Conservation (phyloP, 1,140 invertebrate species). For the Berghia stephanieae region DNA sequence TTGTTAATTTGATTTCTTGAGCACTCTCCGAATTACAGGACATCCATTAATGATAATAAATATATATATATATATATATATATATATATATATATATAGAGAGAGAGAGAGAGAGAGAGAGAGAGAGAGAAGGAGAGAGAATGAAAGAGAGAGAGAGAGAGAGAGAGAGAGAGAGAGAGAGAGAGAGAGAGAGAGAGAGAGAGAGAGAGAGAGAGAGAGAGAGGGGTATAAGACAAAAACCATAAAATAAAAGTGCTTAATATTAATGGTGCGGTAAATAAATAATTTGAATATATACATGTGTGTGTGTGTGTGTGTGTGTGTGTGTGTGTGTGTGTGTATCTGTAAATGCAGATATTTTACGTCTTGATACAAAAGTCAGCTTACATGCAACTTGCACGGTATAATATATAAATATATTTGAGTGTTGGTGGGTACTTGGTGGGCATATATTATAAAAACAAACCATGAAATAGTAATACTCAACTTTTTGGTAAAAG, state of each 20-base stretch:
- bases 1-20: too few species aligned
- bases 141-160: too few species aligned
- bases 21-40: too few species aligned
- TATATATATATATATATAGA: too few species aligned
- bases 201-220: not conserved
- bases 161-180: too few species aligned
- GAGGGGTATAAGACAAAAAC: not conserved
- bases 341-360: not conserved
- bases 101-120: too few species aligned
- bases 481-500: not conserved
- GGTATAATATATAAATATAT: too few species aligned
- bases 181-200: too few species aligned
- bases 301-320: constrained; percentile 8
- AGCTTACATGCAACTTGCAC: too few species aligned
- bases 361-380: too few species aligned
- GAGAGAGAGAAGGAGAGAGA: not conserved
- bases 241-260: not conserved
- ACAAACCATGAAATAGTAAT: not conserved
- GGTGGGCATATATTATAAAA: not conserved
- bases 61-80: not conserved
- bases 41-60: not conserved
- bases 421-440: not conserved
- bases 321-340: constrained; percentile 8
- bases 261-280: not conserved
- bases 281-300: not conserved